These are phyloP conservation scores for Sciaenops ocellatus DNA, from an alignment of 2,797 vertebrate genomes.

Conservation along the genomic window DNA sequence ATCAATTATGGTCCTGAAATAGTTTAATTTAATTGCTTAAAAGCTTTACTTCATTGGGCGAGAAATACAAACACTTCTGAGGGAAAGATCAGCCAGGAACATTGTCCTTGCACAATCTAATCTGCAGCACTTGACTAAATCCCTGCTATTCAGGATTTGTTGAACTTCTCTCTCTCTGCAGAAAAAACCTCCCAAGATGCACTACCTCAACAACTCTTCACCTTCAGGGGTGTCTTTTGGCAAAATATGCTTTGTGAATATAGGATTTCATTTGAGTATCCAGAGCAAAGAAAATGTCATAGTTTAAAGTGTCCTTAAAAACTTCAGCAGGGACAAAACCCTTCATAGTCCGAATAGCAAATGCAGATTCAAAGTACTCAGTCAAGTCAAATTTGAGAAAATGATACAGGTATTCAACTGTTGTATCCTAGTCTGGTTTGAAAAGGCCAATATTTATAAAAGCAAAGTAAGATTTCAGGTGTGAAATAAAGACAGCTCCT, in stretches of 20 bases:
- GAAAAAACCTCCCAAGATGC: constrained; percentile 20
- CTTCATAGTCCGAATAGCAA: background rate
- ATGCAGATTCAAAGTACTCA: background rate
- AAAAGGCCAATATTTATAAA: constrained; percentile 8
- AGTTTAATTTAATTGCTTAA: constrained; percentile 35
- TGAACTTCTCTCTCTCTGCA: background rate
- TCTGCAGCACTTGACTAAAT: constrained; percentile 4
- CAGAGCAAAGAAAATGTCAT: background rate
- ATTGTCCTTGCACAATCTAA: background rate
- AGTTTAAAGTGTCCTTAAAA: background rate
- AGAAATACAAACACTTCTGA: constrained; percentile 15
- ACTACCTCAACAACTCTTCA: constrained; percentile 9
- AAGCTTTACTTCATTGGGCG: constrained; percentile 20
- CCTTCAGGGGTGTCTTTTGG: background rate
- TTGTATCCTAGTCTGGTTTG: constrained; percentile 4
- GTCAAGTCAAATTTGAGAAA: background rate
- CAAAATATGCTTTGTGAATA: constrained; percentile 14
- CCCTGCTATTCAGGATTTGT: background rate
- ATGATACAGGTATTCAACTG: background rate
- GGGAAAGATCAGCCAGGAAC: background rate
- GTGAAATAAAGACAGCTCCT: background rate
- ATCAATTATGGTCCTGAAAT: constrained; percentile 45
- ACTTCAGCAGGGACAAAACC: constrained; percentile 1
- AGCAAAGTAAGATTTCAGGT: background rate
- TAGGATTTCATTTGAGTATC: constrained; percentile 10